phyloP scores from a whole-genome alignment of 2,113 vertebrate species.

The Prionailurus bengalensis region DNA sequence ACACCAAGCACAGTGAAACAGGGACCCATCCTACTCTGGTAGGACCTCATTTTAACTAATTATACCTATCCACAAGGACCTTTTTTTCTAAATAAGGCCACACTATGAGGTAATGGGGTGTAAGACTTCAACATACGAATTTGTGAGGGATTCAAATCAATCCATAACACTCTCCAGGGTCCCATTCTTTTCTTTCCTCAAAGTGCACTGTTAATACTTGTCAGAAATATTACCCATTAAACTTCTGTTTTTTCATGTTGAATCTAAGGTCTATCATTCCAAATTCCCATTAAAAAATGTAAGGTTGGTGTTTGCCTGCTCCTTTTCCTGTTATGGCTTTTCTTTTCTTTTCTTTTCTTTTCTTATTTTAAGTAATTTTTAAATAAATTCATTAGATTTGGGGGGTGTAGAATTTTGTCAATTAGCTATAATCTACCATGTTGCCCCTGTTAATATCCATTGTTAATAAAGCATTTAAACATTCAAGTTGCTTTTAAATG shows the following conservation, averaged over 20 bases:
- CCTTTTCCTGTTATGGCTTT: neutral
- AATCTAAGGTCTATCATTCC: neutral
- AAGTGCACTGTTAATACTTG: neutral
- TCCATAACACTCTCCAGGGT: neutral
- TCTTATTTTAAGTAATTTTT: neutral
- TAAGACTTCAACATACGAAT: neutral
- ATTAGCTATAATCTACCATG: neutral
- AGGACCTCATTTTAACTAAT: neutral
- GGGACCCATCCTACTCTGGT: neutral
- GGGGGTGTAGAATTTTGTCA: neutral
- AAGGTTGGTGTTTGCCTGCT: neutral
- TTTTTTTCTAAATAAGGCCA: neutral
- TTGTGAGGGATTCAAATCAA: neutral
- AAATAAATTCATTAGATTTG: neutral
- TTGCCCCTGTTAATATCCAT: neutral
- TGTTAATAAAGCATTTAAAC: neutral
- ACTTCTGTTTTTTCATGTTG: neutral
- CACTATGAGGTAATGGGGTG: neutral
- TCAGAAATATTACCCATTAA: neutral
- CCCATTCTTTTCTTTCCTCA: neutral
- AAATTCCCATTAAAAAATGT: neutral
- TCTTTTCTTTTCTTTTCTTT: neutral
- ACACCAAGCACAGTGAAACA: neutral
- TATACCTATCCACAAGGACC: neutral
- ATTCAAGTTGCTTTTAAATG: neutral